Base-by-base conservation (phyloP, 2,888 invertebrate genomes). In the Catocala fraxini region DNA sequence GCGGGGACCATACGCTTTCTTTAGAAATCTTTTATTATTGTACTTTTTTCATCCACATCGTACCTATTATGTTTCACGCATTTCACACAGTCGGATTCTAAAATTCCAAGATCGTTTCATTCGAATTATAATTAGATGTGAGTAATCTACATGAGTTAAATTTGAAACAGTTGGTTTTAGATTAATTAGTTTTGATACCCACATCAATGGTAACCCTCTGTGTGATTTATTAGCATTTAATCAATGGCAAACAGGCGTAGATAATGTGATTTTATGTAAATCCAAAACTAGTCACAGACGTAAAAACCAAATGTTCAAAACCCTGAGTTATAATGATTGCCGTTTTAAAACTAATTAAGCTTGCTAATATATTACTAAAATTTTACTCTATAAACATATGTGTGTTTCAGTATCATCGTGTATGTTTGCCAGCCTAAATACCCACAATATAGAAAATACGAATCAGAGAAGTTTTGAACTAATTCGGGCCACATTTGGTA, bases 1-100 rank as follows among this genome's bases (percentile, higher is more conserved):
- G 84, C 83, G 87, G 85, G 88, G 84, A 83, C 82, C 83, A 82
- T 83, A 81, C 80, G 83, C 82, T 85, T 88, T 86, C 83, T 80
- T 80, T 68, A 73, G 79, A 84, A 84, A 81, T 79, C 76, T 81
- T 84, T 84, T 86, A 84, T 83, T 67, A 63, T 73, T 80, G 75
- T 65, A 65, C 64, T 73, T 75, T 84, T 85, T 81, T 75, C 60
- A 68, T 72, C 68, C 68, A 75, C 72, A 76, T 69, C 70, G 76
- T 60, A 62, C 58, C 70, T 84, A 86, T 86, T 81, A 80, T 78
- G 73, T 85, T 81, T 51, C 58, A 55, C 34, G 75, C 74, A 66
- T 70, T 68, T 65, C 49, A 59, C 52, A 58, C 46, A 63, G 34
- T 43, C 43, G 35, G 51, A 68, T 65, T 69, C 66, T 62, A 71